phyloP scores from a whole-genome alignment of 2,797 vertebrate species.

The Syncerus caffer region DNA sequence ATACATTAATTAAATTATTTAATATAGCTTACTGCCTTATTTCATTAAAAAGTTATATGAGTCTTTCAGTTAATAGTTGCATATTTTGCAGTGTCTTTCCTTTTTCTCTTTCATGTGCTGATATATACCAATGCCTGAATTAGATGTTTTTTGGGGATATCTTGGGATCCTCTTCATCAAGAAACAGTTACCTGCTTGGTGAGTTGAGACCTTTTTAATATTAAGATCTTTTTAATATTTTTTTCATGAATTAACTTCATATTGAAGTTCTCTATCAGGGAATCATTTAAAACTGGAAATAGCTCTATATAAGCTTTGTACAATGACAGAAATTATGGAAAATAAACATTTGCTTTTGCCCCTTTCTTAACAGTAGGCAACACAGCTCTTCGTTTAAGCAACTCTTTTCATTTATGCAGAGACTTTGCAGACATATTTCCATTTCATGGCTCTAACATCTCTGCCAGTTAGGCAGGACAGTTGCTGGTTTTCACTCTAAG shows the following conservation, averaged over 20 bases:
- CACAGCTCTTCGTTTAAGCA: background rate
- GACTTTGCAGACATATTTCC: background rate
- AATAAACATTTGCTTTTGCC: background rate
- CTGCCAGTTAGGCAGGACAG: background rate
- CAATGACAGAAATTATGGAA: background rate
- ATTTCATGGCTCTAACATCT: too few relatives aligned
- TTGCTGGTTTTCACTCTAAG: background rate
- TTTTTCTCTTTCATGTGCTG: background rate
- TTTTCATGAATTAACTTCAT: background rate
- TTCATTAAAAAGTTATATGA: background rate
- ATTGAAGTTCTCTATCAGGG: background rate
- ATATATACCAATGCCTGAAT: background rate
- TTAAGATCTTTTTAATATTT: background rate
- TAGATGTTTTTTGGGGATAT: slow-evolving; percentile 55
- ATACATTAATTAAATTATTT: background rate
- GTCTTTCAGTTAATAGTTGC: background rate
- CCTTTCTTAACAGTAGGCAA: background rate
- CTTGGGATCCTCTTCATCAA: background rate
- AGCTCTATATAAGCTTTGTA: background rate
- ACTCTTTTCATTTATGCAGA: background rate
- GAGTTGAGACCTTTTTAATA: slow-evolving; percentile 16
- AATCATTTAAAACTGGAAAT: background rate
- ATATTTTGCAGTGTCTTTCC: background rate
- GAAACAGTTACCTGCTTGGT: slow-evolving; percentile 49
- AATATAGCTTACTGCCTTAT: background rate